phyloP scores from a whole-genome alignment of 2,797 vertebrate genomes.

The Coreius guichenoti region DNA sequence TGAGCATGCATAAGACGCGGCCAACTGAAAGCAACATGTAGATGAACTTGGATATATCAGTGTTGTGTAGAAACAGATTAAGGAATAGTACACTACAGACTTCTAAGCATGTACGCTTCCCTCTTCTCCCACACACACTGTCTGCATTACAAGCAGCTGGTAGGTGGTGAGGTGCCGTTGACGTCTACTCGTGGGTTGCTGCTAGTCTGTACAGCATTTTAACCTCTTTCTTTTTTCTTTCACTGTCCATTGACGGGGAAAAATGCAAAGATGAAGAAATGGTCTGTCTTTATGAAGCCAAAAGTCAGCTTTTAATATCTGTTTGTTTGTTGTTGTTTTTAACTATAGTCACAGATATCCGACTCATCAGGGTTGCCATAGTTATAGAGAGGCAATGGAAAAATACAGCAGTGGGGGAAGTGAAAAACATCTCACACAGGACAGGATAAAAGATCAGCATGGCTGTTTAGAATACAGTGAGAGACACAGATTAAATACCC shows the following conservation, averaged over 20 bases:
- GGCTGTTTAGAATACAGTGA: conserved; percentile 7
- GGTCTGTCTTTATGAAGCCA: conserved; percentile 66
- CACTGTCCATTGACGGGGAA: conserved; percentile 73
- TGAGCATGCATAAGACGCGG: background rate
- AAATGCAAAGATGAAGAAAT: conserved; percentile 57
- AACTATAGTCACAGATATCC: conserved; percentile 62
- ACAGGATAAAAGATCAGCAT: conserved; percentile 16
- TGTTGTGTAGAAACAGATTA: conserved; percentile 56
- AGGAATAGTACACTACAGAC: conserved; percentile 63
- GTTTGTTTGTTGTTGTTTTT: conserved; percentile 47
- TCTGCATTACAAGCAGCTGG: conserved; percentile 75
- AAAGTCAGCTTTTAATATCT: conserved; percentile 71
- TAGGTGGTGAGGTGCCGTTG: conserved; percentile 72
- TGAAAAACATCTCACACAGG: conserved; percentile 59
- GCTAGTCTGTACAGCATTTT: conserved; percentile 64
- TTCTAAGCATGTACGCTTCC: conserved; percentile 57
- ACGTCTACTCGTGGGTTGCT: conserved; percentile 75
- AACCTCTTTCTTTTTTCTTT: conserved; percentile 28
- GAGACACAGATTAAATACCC: conserved; percentile 58
- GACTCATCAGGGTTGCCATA: conserved; percentile 73
- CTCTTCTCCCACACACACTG: conserved; percentile 70
- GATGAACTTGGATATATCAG: conserved; percentile 53
- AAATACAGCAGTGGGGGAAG: conserved; percentile 70
- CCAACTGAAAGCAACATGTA: conserved; percentile 36
- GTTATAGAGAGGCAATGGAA: conserved; percentile 71